phyloP scores from a whole-genome alignment of 2,113 vertebrate species.

The Mugil cephalus region DNA sequence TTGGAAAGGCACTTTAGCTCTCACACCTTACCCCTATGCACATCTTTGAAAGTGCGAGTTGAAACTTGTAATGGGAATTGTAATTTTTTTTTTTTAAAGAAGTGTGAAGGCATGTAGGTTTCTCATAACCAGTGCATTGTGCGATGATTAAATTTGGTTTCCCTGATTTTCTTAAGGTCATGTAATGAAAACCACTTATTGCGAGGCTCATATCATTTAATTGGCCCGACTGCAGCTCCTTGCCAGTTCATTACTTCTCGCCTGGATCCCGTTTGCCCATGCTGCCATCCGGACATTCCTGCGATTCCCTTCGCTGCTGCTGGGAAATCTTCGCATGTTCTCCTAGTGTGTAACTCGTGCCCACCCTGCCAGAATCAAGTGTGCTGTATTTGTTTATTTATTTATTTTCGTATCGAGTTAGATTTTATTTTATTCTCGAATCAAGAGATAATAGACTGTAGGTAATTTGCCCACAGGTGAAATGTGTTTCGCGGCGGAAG shows the following conservation, averaged over 20 bases:
- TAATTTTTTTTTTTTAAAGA: slow-evolving; percentile 38
- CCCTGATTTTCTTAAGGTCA: slow-evolving; percentile 51
- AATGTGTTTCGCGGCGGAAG: slow-evolving; percentile 42
- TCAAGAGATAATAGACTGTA: slow-evolving; percentile 5
- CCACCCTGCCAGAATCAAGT: background rate
- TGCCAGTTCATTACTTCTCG: slow-evolving; percentile 45
- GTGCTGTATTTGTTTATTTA: too few relatives aligned
- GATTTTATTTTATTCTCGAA: slow-evolving; percentile 3
- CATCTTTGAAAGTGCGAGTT: slow-evolving; percentile 35
- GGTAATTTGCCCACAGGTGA: slow-evolving; percentile 12
- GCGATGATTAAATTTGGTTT: slow-evolving; percentile 56
- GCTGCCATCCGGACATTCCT: slow-evolving; percentile 26
- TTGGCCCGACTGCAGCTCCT: slow-evolving; percentile 52
- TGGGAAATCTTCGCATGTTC: slow-evolving; percentile 27
- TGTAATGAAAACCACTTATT: slow-evolving; percentile 63
- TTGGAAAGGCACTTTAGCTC: slow-evolving; percentile 8
- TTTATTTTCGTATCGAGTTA: background rate
- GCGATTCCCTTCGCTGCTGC: slow-evolving; percentile 22
- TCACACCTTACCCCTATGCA: slow-evolving; percentile 18
- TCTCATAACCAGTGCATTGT: slow-evolving; percentile 36
- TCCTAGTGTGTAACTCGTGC: background rate
- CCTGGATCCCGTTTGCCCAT: slow-evolving; percentile 33
- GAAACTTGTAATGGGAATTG: slow-evolving; percentile 22
- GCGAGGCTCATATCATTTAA: slow-evolving; percentile 67
- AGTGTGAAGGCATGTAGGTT: slow-evolving; percentile 27